Base-by-base conservation (phyloP, 2,888 invertebrate species). In the Rotaria magnacalcarata region DNA sequence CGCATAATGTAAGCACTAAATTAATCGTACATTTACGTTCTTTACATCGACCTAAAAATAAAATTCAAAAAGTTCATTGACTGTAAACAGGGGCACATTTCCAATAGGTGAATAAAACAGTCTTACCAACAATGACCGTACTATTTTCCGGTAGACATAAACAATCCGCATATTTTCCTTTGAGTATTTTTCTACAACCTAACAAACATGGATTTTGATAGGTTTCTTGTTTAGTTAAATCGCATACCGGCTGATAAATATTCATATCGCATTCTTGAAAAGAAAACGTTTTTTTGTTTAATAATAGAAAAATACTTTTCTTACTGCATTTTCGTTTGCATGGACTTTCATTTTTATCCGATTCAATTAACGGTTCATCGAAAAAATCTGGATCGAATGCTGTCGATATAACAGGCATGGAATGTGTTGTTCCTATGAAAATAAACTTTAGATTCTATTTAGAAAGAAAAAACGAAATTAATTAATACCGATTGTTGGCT, bases 131-230 rank as follows among this genome's bases (percentile, higher is more conserved):
- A 24, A 21, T 80, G 16, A 80, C 80, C 4, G 80, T 80, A 80
- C 80, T 47, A 10, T 80, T 80, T 47, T 80, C 21, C 14, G 80
- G 80, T 80, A 80, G 21, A 47, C 80, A 80, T 47, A n/a, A 43
- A 47, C 80, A 80, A 80, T 80, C 80, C 4, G 80, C 47, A 47
- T 80, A 80, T 80, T 80, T 80, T 43, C 80, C 80, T 85, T 80
- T 54, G 19, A 85, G 85, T 58, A 60, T 56, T 41, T 58, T 84
- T 56, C 80, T 60, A 84, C 86, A 86, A 27, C 86, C 86, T 24
- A 85, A 56, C 19, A 86, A 50, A 86, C 86, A 86, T 34, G 86
- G 67, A 52, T 85, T 56, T 80, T 86, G 85, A 84, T 75, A 86
- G 4, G 80, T 80, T 43, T 43, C 80, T 80, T 80, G 43, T n/a